Evolutionary conservation across 2,797 vertebrate genomes (phyloP), one percentile per base, ranked within the genome.

Genomic region (Eulemur rubriventer): DNA sequence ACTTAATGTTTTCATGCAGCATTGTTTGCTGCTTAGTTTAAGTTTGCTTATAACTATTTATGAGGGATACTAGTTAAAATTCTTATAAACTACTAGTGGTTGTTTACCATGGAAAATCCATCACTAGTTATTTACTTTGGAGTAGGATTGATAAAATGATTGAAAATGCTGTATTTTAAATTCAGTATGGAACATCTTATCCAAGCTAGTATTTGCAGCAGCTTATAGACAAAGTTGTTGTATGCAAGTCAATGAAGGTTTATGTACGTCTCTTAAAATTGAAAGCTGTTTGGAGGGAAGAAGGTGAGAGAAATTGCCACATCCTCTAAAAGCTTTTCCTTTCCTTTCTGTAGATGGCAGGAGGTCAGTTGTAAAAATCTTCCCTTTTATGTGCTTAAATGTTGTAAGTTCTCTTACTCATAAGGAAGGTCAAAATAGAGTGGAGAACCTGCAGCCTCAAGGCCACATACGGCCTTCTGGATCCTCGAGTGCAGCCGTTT

Each of bases 81-180:
- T 94, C 82, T 92, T 65, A 86, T 17, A 86, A 94, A 72, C 28
- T 28, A 8, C 11, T 73, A 57, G 8, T 75, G 16, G 22, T 80
- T 69, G 89, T 86, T 76, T 87, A 57, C 55, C 61, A 38, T 59
- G 50, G 35, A 28, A 65, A 81, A 83, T 87, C 43, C 26, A n/a
- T 13, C 82, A 55, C 22, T 38, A 33, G 26, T 78, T 90, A 89
- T 73, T 92, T 82, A 76, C 33, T 59, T 59, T 88, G 38, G 35
- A 94, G n/a, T 33, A 80, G 28, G 24, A 94, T 89, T 70, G 52
- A n/a, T 33, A 63, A 73, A 43, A 80, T 38, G 41, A 72, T 43
- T 61, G n/a, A 67, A 95, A 81, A 65, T 87, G 33, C 35, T 83
- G 0, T n/a, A 70, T 96, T 92, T 89, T 87, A 72, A 84, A 90